Evolutionary conservation across 2,797 vertebrate genomes (phyloP), one percentile per base, ranked within the genome.

Genomic region (Tangara arthus): DNA sequence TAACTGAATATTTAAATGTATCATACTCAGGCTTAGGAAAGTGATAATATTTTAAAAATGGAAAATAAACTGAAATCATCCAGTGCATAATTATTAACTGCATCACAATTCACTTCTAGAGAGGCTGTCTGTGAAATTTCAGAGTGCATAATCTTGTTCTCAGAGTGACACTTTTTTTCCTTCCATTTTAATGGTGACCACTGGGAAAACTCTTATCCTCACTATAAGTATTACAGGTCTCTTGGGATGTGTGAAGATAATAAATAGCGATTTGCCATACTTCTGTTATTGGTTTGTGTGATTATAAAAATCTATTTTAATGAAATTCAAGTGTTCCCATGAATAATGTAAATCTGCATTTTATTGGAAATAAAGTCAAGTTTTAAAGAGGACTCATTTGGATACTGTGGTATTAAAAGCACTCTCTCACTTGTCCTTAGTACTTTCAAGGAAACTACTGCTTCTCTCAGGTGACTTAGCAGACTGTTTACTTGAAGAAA

Each of bases 291-390:
- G 94, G 94, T 96, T 96, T 96, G 87, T 94, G 85, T 95, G 95
- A 96, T 97, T 96, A 97, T 97, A 96, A 95, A 96, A 94, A 96
- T 96, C 92, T 94, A 88, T 94, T 96, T 94, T 97, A 96, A 96
- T 96, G 95, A 97, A 97, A 96, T 96, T 94, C 93, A 94, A 91
- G 93, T 93, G 85, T 94, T 94, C 93, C 94, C 87, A 91, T 94
- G 93, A 95, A 97, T 96, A 97, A 96, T 93, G 94, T 94, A 97
- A 96, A 94, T 94, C 89, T 94, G 66, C 64, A 68, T 88, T 96
- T 96, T 97, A 96, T 94, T 95, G 82, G 87, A 96, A 97, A 79
- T 86, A 91, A 94, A 96, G 92, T 97, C 87, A 89, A 88, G 82
- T 96, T 97, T 94, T 95, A 95, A 91, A 93, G 77, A 82, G 73